Base-by-base conservation (phyloP, 2,113 vertebrate species). In the Sturnus vulgaris region DNA sequence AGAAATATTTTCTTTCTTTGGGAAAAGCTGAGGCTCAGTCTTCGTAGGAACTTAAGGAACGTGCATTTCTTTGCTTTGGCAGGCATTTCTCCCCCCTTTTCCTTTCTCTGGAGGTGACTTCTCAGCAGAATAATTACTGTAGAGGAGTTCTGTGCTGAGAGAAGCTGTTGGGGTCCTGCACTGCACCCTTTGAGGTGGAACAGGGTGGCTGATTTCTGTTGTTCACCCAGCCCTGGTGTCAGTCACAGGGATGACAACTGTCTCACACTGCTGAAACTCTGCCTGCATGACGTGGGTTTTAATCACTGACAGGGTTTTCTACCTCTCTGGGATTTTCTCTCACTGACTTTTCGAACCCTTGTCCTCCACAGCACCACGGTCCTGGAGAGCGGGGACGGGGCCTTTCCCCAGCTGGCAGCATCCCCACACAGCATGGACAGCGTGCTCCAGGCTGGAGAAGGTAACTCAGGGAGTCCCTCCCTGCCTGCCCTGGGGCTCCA, bases 351-450 rank as follows among this genome's bases (percentile, higher is more conserved):
- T 80, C 37, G 40, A 13, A n/a, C 57, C 93, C 80, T 95, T 94
- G 60, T 44, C 47, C 76, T 64, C 85, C 91, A 76, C 98, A 99
- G 98, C 92, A 97, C 98, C 95, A 98, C 93, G 4, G 86, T 98
- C 87, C 98, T 99, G 89, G 99, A 99, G 42, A 98, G 98, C 15
- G 98, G 98, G 30, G 99, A 99, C 4, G 57, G 97, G 23, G 95
- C 96, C 92, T 99, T 99, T 88, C 98, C 99, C 1, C 99, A 99
- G 84, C 98, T 99, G 69, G 98, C 98, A 3, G 98, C 98, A 4
- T 99, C 99, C 20, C 99, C 99, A 5, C 99, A 99, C 96, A 99
- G 98, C 92, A 99, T 99, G 99, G 99, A 99, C 98, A 99, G 99
- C 4, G 98, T 98, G 88, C 98, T 99, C 79, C 99, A 98, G 82